A percentile compares a stretch with the other conserved stretches of the same genome.
These are phyloP conservation scores for Drosophila micromelanica DNA, from an alignment of 1,140 invertebrate genomes.

Conservation along the genomic window DNA sequence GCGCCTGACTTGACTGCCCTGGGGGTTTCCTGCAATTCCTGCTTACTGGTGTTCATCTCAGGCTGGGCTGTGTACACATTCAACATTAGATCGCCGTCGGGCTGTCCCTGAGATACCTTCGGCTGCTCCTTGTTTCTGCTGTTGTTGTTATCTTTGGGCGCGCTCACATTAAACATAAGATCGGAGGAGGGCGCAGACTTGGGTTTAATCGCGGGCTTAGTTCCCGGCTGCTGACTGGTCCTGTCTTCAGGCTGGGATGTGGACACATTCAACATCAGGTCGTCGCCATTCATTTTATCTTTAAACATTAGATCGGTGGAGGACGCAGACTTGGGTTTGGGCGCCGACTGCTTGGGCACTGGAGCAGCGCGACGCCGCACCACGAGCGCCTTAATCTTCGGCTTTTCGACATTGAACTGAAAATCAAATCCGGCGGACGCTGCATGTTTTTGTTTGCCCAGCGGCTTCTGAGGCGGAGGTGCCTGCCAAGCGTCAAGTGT, in stretches of 20 bases:
- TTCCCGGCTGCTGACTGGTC: background rate
- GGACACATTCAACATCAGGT: no score
- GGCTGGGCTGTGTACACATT: constrained; percentile 48
- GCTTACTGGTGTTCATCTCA: background rate
- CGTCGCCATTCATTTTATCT: background rate
- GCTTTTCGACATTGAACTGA: constrained; percentile 63
- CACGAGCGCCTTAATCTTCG: constrained; percentile 72
- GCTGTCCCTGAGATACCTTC: background rate
- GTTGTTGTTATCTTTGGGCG: background rate
- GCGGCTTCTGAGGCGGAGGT: background rate
- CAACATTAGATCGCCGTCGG: constrained; percentile 52
- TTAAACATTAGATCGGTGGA: constrained; percentile 9
- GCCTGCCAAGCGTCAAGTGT: constrained; percentile 2
- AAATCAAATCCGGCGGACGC: constrained; percentile 46
- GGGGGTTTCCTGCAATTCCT: background rate
- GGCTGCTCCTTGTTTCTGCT: background rate
- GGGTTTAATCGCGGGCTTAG: background rate
- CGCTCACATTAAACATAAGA: constrained; percentile 1
- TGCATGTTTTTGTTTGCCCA: constrained; percentile 45
- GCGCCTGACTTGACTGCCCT: background rate
- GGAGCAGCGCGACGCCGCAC: constrained; percentile 50
- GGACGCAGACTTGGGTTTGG: background rate
- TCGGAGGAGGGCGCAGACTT: background rate
- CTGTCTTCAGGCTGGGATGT: no score
- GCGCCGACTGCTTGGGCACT: background rate